Conservation (phyloP, 2,797 vertebrate genomes). For the Cygnus olor region DNA sequence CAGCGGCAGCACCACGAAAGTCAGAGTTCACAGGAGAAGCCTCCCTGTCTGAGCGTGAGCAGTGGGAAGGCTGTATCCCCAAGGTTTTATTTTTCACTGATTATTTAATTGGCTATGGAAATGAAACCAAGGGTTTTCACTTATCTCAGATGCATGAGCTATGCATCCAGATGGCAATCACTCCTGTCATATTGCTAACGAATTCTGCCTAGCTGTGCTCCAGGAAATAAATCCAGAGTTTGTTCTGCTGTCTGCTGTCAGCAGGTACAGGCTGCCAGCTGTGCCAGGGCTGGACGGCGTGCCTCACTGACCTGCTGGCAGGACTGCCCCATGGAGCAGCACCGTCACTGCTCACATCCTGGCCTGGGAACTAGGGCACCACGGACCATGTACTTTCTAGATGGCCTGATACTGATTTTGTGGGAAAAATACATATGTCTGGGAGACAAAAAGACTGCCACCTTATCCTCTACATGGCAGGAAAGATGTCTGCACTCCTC, state of each 20-base stretch:
- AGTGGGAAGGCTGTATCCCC: neutral
- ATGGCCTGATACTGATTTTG: neutral
- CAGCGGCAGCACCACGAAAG: neutral
- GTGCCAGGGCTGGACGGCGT: rapidly evolving
- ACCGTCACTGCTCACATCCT: neutral
- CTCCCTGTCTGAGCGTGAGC: neutral
- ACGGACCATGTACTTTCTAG: rapidly evolving
- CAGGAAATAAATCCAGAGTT: neutral
- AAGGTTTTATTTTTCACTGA: neutral
- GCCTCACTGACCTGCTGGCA: rapidly evolving
- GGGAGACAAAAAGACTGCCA: rapidly evolving
- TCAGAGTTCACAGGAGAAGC: neutral
- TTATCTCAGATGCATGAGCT: neutral
- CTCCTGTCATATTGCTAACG: neutral
- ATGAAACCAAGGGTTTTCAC: neutral
- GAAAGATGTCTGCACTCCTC: neutral
- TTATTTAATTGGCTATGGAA: neutral
- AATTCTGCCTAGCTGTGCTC: neutral
- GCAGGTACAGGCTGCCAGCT: rapidly evolving
- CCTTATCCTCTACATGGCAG: neutral
- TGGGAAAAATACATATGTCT: rapidly evolving
- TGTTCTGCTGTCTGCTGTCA: rapidly evolving
- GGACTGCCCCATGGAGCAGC: neutral
- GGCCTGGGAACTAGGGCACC: rapidly evolving
- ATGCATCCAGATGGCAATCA: neutral